These are phyloP conservation scores for Perca fluviatilis DNA, from an alignment of 2,113 vertebrate genomes.

Conservation along the genomic window DNA sequence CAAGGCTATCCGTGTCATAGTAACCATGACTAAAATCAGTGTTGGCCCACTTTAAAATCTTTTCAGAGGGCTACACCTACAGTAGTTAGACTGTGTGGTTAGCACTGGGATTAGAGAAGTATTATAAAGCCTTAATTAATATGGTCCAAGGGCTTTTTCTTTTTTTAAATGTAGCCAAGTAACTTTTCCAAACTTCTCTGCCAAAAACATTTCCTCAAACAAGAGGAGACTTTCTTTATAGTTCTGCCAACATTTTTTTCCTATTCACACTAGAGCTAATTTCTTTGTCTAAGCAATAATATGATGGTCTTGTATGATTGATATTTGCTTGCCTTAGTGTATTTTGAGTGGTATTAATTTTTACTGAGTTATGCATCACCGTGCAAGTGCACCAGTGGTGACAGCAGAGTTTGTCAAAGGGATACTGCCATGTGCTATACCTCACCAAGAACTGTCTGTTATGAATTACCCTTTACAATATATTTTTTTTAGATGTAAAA, in stretches of 20 bases:
- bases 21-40: background rate
- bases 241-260: slow-evolving; percentile 3
- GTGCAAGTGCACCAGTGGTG: slow-evolving; percentile 6
- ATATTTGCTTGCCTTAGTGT: background rate
- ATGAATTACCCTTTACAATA: background rate
- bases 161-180: background rate
- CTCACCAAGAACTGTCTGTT: slow-evolving; percentile 8
- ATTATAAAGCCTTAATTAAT: background rate
- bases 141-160: background rate
- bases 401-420: slow-evolving; percentile 5
- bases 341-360: background rate
- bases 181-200: slow-evolving; percentile 8
- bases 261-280: background rate
- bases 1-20: background rate
- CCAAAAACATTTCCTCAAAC: slow-evolving; percentile 11
- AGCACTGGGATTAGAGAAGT: background rate
- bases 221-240: background rate
- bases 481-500: background rate
- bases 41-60: background rate
- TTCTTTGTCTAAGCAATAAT: slow-evolving; percentile 26
- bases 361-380: background rate
- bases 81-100: slow-evolving; percentile 1
- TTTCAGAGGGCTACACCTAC: background rate
- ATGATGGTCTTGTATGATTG: background rate
- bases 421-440: background rate